Conservation (phyloP, 2,797 vertebrate species). For the Falco berigora region DNA sequence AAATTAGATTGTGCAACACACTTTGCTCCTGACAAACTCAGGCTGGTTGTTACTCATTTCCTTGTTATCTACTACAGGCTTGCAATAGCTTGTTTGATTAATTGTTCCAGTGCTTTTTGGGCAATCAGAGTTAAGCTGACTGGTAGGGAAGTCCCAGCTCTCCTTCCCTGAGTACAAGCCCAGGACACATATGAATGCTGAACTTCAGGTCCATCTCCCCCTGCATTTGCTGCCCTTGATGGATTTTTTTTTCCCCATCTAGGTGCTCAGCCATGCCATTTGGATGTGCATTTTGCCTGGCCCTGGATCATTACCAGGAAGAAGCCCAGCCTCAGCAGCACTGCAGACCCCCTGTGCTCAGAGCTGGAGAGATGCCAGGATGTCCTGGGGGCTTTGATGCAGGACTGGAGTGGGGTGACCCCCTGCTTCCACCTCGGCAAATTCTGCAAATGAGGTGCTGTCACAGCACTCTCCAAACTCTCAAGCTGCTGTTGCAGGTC, state of each 20-base stretch:
- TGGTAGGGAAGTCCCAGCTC: background rate
- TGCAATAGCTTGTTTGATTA: background rate
- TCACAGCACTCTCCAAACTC: no score
- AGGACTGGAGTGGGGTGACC: background rate
- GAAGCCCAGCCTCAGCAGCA: background rate
- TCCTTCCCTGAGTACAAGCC: background rate
- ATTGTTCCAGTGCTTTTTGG: background rate
- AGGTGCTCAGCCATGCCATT: background rate
- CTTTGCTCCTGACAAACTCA: background rate
- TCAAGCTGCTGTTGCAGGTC: no score
- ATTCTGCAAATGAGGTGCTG: background rate
- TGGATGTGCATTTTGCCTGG: background rate
- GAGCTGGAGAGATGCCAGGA: background rate
- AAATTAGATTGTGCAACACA: background rate
- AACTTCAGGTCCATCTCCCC: no score
- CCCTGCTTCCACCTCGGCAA: fast-evolving
- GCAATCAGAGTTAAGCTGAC: background rate
- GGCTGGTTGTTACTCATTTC: background rate
- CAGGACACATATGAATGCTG: background rate
- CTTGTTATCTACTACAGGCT: background rate
- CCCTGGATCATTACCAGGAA: background rate
- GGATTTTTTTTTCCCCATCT: no score
- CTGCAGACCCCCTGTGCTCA: background rate
- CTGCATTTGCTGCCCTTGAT: background rate
- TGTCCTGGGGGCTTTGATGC: no score